phyloP scores from a whole-genome alignment of 2,797 vertebrate species.

The Parauchenoglanis punctatus region DNA sequence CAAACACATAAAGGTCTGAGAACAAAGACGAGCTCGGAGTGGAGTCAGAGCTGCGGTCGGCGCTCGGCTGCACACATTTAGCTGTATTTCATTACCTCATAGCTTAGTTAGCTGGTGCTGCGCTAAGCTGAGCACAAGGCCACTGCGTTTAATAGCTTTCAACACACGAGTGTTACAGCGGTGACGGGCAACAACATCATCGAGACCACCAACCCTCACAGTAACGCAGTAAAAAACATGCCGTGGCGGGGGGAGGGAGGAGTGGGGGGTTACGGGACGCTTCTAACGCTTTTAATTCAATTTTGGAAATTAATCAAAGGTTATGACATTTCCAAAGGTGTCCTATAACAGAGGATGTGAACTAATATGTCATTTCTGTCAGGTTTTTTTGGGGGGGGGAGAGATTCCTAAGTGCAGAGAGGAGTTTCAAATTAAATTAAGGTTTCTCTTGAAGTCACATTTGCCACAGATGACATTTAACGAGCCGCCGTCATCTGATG shows the following conservation, averaged over 20 bases:
- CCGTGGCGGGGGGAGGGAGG: rapidly evolving
- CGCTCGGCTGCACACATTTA: slow-evolving; percentile 13
- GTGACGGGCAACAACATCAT: slow-evolving; percentile 69
- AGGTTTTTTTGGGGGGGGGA: slow-evolving; percentile 34
- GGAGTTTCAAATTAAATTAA: slow-evolving; percentile 71
- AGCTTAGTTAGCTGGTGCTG: slow-evolving; percentile 50
- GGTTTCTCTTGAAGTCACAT: slow-evolving; percentile 65
- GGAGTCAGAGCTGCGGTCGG: background rate
- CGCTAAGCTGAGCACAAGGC: slow-evolving; percentile 66
- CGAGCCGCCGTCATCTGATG: slow-evolving; percentile 60
- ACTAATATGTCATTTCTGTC: slow-evolving; percentile 57
- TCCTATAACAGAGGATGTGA: slow-evolving; percentile 48
- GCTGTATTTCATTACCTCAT: slow-evolving; percentile 46
- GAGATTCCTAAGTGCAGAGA: slow-evolving; percentile 56
- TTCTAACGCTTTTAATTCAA: slow-evolving; percentile 57
- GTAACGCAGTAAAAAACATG: slow-evolving; percentile 8
- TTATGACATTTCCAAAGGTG: slow-evolving; percentile 66
- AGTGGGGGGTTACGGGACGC: background rate
- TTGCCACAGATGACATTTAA: slow-evolving; percentile 71
- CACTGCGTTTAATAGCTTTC: slow-evolving; percentile 76
- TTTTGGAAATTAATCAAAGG: slow-evolving; percentile 59
- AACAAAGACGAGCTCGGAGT: background rate
- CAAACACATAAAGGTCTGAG: background rate
- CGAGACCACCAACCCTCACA: slow-evolving; percentile 53
- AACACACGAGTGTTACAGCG: slow-evolving; percentile 70